These are phyloP conservation scores for Drosophila trapezifrons DNA, from an alignment of 1,140 invertebrate genomes.

Conservation along the genomic window DNA sequence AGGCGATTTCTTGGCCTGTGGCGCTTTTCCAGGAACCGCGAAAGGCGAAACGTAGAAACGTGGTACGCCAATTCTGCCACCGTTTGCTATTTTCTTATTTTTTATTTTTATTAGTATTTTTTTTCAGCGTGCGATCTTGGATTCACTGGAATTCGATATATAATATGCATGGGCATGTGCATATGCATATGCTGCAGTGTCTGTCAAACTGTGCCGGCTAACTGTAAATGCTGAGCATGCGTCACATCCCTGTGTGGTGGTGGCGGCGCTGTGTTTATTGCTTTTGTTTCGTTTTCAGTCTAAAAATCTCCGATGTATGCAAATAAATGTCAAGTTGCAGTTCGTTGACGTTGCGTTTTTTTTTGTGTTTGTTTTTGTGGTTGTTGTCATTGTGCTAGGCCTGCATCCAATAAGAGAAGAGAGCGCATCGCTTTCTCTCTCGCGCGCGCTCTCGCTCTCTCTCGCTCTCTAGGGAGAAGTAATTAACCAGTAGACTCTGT, in stretches of 20 bases:
- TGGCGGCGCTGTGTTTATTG: conserved; percentile 2
- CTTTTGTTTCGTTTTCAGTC: conserved; percentile 12
- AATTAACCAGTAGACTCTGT: conserved; percentile 22
- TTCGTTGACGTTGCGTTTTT: conserved; percentile 44
- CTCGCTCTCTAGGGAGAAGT: conserved; percentile 1
- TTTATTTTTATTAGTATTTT: neutral
- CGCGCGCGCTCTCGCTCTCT: neutral
- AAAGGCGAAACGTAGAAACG: conserved; percentile 20
- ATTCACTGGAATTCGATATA: conserved; percentile 35
- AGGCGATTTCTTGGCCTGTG: conserved; percentile 17
- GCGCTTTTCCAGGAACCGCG: conserved; percentile 35
- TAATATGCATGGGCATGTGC: neutral
- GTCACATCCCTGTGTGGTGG: conserved; percentile 29
- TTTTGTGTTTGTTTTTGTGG: conserved; percentile 6
- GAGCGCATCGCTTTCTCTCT: conserved; percentile 16
- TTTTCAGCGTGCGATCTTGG: neutral
- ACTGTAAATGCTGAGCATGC: conserved; percentile 48
- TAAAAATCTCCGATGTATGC: conserved; percentile 21
- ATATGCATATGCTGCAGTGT: conserved; percentile 4
- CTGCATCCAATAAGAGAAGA: conserved; percentile 40
- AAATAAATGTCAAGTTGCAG: conserved; percentile 48
- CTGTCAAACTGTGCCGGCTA: conserved; percentile 29
- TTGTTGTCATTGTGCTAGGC: conserved; percentile 21
- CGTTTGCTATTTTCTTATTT: conserved; percentile 24
- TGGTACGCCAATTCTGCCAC: conserved; percentile 32